These are phyloP conservation scores for Mirza zaza DNA, from an alignment of 2,113 vertebrate species.

Conservation along the genomic window DNA sequence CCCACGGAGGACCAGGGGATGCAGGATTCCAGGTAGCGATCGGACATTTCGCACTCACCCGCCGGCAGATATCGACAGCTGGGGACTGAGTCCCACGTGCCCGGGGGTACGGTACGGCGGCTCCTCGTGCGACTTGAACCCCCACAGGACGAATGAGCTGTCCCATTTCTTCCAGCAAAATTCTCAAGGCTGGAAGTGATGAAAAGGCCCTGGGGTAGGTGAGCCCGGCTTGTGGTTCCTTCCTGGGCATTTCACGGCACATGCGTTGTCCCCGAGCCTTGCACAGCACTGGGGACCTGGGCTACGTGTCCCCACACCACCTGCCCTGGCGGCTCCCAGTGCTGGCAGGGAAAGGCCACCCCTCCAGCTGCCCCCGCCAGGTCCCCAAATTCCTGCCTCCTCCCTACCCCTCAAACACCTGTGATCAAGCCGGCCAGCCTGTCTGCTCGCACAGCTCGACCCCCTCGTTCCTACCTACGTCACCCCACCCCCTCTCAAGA, in stretches of 20 bases:
- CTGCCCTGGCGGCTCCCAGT: background rate
- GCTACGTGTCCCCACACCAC: background rate
- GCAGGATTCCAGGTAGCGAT: no score
- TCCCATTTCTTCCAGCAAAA: background rate
- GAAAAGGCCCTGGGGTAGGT: background rate
- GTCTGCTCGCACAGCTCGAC: background rate
- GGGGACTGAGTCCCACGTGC: background rate
- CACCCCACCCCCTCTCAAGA: background rate
- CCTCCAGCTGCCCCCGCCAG: fast-evolving
- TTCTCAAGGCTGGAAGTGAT: background rate
- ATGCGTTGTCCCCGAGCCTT: background rate
- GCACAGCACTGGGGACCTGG: fast-evolving
- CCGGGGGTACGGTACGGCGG: background rate
- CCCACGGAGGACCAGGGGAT: background rate
- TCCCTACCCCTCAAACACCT: fast-evolving
- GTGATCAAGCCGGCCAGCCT: background rate
- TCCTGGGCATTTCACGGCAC: fast-evolving
- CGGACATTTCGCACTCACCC: no score
- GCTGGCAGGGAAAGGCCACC: background rate
- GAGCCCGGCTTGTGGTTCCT: fast-evolving
- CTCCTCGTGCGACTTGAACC: background rate
- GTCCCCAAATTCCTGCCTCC: background rate
- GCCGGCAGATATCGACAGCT: background rate
- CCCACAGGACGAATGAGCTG: fast-evolving
- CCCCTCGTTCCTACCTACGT: fast-evolving